Conservation (phyloP, 2,888 invertebrate species). For the Apomyelois bistriatella region DNA sequence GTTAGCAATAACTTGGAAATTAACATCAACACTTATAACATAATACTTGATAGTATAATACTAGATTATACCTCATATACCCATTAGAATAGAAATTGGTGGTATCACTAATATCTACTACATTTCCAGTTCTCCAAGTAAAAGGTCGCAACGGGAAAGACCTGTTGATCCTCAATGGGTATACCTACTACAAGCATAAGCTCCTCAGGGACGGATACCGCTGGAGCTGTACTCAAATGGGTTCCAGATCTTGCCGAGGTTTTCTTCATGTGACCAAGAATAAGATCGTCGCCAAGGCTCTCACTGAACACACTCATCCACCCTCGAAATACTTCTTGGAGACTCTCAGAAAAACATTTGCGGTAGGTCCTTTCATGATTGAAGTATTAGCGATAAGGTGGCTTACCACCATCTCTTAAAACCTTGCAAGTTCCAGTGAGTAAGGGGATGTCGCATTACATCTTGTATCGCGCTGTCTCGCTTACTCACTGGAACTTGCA, state of each 20-base stretch:
- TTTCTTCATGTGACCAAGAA: constrained; percentile 66
- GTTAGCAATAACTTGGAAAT: no score
- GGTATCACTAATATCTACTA: neutral
- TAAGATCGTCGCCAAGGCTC: constrained; percentile 63
- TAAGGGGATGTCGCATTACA: no score
- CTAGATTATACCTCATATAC: no score
- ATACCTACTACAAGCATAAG: constrained; percentile 72
- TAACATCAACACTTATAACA: no score
- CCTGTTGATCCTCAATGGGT: constrained; percentile 64
- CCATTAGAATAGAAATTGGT: no score
- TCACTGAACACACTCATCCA: constrained; percentile 64
- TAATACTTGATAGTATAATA: no score
- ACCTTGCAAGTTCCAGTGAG: no score
- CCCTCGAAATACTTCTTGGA: constrained; percentile 60
- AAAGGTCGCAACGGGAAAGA: constrained; percentile 68
- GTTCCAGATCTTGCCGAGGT: constrained; percentile 67
- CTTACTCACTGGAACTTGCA: no score
- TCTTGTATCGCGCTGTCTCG: no score
- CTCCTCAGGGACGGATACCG: constrained; percentile 62
- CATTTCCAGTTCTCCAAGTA: constrained; percentile 62
- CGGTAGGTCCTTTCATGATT: constrained; percentile 14
- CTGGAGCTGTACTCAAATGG: constrained; percentile 76
- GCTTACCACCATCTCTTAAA: no score
- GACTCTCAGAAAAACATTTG: constrained; percentile 34
- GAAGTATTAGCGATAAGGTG: no score